Conservation (phyloP, 2,113 vertebrate species). For the Brienomyrus longianalis region DNA sequence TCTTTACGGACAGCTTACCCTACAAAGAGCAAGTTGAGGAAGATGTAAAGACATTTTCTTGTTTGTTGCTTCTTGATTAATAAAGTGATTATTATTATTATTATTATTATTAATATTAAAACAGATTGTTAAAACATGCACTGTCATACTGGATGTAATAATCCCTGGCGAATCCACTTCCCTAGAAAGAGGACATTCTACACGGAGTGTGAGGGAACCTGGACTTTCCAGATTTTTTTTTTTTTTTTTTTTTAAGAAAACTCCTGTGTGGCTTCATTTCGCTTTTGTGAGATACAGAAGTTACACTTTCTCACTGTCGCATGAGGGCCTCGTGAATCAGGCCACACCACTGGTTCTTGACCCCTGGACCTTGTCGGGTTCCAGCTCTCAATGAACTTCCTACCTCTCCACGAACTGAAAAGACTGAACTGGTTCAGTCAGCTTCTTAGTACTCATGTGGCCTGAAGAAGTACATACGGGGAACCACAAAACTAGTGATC, state of each 20-base stretch:
- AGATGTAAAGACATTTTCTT: too few relatives aligned
- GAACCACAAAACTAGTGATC: neutral
- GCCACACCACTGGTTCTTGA: neutral
- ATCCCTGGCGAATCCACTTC: neutral
- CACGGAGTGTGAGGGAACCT: neutral
- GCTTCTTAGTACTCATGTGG: neutral
- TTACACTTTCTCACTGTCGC: neutral
- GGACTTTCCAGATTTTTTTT: neutral
- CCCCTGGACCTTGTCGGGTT: neutral
- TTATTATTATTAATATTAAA: neutral
- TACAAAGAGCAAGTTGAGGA: too few relatives aligned
- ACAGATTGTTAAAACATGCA: neutral
- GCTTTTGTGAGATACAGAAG: neutral
- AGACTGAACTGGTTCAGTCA: neutral
- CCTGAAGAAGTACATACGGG: neutral
- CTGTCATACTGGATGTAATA: neutral
- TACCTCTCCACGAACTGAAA: neutral
- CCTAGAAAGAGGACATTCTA: neutral
- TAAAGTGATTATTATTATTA: too few relatives aligned
- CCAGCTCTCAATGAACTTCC: neutral
- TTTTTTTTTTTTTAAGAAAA: neutral
- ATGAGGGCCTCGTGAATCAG: neutral
- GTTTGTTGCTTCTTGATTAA: too few relatives aligned
- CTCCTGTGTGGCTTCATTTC: neutral
- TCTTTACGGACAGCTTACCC: too few relatives aligned